A percentile compares a stretch with the other conserved stretches of the same genome.
Evolutionary conservation across 2,797 vertebrate genomes (phyloP).

Genomic region (Danio aesculapii): DNA sequence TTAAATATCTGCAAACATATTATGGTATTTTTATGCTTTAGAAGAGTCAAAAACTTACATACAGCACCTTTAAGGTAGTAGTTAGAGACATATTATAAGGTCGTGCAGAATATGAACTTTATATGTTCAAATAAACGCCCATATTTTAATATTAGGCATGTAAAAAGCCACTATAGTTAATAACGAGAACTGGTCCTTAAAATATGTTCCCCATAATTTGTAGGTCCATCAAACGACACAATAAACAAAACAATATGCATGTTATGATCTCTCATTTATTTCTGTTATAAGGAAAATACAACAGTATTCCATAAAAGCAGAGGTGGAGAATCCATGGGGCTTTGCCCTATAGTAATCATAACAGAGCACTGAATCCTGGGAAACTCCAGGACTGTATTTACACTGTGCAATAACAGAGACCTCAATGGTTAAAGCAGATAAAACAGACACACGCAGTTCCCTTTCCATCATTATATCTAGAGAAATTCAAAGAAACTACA

Average conservation of each 20-base stretch:
- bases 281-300: constrained; percentile 85
- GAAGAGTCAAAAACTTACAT: no score
- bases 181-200: no score
- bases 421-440: constrained; percentile 74
- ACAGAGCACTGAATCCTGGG: constrained; percentile 74
- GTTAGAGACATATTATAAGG: no score
- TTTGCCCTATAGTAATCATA: constrained; percentile 68
- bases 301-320: constrained; percentile 80
- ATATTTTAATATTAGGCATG: no score
- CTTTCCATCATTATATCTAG: constrained; percentile 67
- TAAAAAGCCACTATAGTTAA: no score
- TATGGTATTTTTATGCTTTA: no score
- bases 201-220: background rate
- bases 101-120: no score
- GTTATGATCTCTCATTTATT: constrained; percentile 78
- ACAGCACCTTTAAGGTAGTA: no score
- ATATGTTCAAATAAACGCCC: no score
- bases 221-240: constrained; percentile 35
- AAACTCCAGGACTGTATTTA: constrained; percentile 80
- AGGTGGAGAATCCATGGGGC: constrained; percentile 74
- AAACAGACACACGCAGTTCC: constrained; percentile 66
- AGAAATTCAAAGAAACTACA: constrained; percentile 67
- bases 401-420: constrained; percentile 76
- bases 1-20: no score
- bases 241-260: constrained; percentile 52